Base-by-base conservation (phyloP, 2,113 vertebrate species). In the Isichthys henryi region DNA sequence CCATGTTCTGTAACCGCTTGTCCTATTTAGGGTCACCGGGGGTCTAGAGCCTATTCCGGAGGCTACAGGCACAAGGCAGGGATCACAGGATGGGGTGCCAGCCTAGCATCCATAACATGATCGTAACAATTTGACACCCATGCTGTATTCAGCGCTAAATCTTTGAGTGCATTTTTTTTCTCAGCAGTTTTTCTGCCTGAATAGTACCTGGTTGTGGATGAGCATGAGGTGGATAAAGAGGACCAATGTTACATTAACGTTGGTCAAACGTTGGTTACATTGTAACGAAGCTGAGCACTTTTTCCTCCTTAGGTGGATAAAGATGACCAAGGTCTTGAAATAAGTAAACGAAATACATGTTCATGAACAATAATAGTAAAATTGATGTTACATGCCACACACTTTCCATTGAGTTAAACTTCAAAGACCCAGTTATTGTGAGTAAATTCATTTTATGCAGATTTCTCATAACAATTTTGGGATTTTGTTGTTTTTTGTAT, bases 111-210 rank as follows among this genome's bases (percentile, higher is more conserved):
- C 53, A 23, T 58, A 58, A 58, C 19, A 58, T 58, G 53, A 23
- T 23, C 0, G 6, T 58, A 17, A 58, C 21, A 58, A 95, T 97
- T 96, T 97, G 96, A 97, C 95, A 94, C 93, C 93, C 94, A 93
- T 94, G 93, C 95, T 96, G 96, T 96, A 95, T 93, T 94, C 95
- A 96, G 94, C 94, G 19, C 53, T 58, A 58, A 58, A 23, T 21
- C 53, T 56, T 56, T 56, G 53, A 23, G 53, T 56, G 19, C 53
- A 7, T 23, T 58, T 58, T 21, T 21, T 23, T 58, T 58, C 53
- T 52, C 15, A 52, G 50, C 50, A 52, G 48, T 49, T 11, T 49
- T 49, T 49, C 52, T 56, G 52, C 52, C 52, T 19, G 50, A 19
- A 21, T 58, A 21, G 53, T 23, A 58, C 5, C 53, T 58, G 19